Conservation (phyloP, 2,113 vertebrate species). For the Daboia siamensis region DNA sequence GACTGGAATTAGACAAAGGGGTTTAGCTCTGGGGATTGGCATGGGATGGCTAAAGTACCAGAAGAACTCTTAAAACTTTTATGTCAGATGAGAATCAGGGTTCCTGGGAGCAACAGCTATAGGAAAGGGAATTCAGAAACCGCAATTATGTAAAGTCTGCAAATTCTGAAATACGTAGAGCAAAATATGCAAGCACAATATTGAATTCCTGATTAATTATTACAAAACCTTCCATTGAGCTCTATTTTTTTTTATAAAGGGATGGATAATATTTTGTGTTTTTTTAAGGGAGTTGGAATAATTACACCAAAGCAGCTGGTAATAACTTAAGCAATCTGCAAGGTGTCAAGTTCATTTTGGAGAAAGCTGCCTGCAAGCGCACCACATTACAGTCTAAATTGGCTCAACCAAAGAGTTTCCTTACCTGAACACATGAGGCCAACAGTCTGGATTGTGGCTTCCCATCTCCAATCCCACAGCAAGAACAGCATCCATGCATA, state of each 20-base stretch:
- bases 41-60: not conserved
- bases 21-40: not conserved
- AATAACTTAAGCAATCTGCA: not conserved
- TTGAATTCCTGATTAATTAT: not conserved
- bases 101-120: not conserved
- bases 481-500: constrained; percentile 92
- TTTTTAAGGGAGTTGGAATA: not conserved
- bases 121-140: not conserved
- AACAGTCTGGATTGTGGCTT: constrained; percentile 89
- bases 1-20: not conserved
- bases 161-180: not conserved
- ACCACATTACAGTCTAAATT: not conserved
- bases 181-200: not conserved
- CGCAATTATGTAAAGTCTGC: not conserved
- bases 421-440: constrained; percentile 88
- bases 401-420: not conserved
- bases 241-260: not conserved
- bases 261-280: not conserved
- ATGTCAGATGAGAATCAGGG: not conserved
- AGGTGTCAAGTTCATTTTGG: not conserved
- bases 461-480: constrained; percentile 89
- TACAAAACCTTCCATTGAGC: not conserved
- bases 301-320: not conserved
- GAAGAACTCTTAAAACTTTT: not conserved
- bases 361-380: not conserved